phyloP scores from a whole-genome alignment of 2,888 invertebrate species.

The Chrysolina americana region DNA sequence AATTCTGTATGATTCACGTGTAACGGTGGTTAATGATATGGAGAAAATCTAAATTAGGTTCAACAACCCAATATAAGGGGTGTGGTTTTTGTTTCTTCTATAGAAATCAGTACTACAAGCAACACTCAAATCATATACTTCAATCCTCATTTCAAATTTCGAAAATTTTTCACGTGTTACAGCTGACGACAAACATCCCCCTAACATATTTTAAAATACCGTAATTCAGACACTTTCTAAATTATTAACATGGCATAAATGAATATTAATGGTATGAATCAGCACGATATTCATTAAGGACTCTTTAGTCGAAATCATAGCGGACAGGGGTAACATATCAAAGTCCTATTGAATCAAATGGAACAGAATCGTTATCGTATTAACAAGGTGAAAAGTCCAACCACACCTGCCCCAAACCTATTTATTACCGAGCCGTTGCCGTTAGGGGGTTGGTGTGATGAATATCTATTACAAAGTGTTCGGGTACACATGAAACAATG shows the following conservation, averaged over 20 bases:
- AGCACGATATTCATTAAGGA: conserved; percentile 51
- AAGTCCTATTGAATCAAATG: conserved; percentile 51
- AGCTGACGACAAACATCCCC: not conserved
- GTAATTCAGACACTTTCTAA: conserved; percentile 1
- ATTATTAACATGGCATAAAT: conserved; percentile 36
- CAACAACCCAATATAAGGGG: too few species aligned
- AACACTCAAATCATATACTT: not conserved
- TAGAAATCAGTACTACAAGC: not conserved
- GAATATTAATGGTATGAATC: conserved; percentile 49
- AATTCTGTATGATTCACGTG: too few species aligned
- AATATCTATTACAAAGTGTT: conserved; percentile 20
- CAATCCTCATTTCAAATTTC: too few species aligned
- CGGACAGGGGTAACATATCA: conserved; percentile 51
- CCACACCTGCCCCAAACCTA: conserved; percentile 48
- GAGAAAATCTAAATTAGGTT: too few species aligned
- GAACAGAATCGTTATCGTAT: conserved; percentile 49
- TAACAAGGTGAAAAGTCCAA: conserved; percentile 46
- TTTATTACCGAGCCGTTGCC: conserved; percentile 29
- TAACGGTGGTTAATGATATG: too few species aligned
- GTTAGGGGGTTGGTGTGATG: conserved; percentile 21
- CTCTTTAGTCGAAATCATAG: conserved; percentile 46
- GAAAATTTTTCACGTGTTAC: not conserved
- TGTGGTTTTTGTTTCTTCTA: too few species aligned
- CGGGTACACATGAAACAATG: conserved; percentile 14
- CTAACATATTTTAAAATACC: conserved; percentile 8